A percentile compares a stretch with the other conserved stretches of the same genome.
These are phyloP conservation scores for Biston stratarius DNA, from an alignment of 2,888 invertebrate species.

Conservation along the genomic window DNA sequence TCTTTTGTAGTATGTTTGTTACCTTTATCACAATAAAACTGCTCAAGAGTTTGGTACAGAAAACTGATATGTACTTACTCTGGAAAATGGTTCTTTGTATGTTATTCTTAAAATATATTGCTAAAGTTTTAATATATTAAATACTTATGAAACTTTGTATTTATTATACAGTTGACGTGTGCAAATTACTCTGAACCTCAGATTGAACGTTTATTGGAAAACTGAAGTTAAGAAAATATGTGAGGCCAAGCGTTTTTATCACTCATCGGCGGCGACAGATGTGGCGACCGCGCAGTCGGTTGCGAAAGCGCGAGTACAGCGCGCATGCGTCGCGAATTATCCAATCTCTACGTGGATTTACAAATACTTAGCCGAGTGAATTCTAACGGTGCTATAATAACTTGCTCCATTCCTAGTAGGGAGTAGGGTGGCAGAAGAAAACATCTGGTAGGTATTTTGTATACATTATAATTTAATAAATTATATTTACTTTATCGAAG, in stretches of 20 bases:
- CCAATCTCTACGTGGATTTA: slow-evolving; percentile 8
- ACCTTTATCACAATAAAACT: not conserved
- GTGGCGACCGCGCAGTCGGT: slow-evolving; percentile 49
- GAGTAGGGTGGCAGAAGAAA: not conserved
- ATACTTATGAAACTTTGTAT: no score
- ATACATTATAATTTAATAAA: not conserved
- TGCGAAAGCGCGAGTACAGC: slow-evolving; percentile 49
- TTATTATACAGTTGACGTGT: no score
- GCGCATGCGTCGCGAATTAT: slow-evolving; percentile 37
- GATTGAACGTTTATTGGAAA: not conserved
- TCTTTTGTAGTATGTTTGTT: not conserved
- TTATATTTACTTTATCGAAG: no score
- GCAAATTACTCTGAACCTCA: no score
- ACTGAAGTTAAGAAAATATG: not conserved
- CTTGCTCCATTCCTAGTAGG: not conserved
- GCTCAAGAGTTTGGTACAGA: not conserved
- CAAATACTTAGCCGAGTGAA: not conserved
- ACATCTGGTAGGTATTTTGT: not conserved
- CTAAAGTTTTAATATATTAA: no score
- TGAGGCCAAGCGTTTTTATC: slow-evolving; percentile 13
- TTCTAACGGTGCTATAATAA: not conserved
- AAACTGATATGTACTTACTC: no score
- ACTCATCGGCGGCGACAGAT: slow-evolving; percentile 2
- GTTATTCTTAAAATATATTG: no score
- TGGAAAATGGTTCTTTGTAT: no score